These are phyloP conservation scores for Phrynocephalus vlangalii DNA, from an alignment of 2,797 vertebrate genomes.

Conservation along the genomic window DNA sequence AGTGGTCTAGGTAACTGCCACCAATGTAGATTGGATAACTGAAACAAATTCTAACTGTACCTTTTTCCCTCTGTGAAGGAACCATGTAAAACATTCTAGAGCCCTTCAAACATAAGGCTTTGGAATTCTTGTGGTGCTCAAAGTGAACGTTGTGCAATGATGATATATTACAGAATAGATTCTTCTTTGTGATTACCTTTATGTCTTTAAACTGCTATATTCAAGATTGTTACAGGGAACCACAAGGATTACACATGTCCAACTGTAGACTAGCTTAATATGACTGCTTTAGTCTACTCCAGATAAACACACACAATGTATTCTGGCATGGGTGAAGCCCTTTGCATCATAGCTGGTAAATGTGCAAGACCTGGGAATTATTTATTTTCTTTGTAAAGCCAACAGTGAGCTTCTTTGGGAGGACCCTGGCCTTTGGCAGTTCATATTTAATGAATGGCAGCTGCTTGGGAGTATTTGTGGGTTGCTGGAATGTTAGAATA, in stretches of 20 bases:
- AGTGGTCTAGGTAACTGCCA: constrained; percentile 29
- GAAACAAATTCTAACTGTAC: constrained; percentile 29
- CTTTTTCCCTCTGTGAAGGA: constrained; percentile 37
- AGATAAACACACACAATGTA: neutral
- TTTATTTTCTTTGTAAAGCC: constrained; percentile 44
- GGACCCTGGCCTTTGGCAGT: constrained; percentile 33
- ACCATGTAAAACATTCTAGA: constrained; percentile 36
- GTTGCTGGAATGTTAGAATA: constrained; percentile 36
- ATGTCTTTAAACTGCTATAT: rapidly evolving
- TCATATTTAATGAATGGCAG: constrained; percentile 37
- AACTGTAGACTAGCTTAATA: neutral
- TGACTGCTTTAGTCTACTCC: neutral
- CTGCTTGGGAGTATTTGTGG: constrained; percentile 24
- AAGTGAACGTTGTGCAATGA: neutral
- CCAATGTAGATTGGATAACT: constrained; percentile 33
- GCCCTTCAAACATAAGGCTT: neutral
- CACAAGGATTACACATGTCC: neutral
- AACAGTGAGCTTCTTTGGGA: constrained; percentile 25
- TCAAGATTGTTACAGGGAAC: neutral
- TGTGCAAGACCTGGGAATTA: constrained; percentile 17
- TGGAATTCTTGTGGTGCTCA: neutral
- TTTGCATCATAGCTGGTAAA: constrained; percentile 23
- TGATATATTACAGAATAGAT: neutral
- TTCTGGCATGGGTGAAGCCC: neutral
- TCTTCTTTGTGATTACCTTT: neutral